These are phyloP conservation scores for Cactoblastis cactorum DNA, from an alignment of 2,888 invertebrate species.

Conservation along the genomic window DNA sequence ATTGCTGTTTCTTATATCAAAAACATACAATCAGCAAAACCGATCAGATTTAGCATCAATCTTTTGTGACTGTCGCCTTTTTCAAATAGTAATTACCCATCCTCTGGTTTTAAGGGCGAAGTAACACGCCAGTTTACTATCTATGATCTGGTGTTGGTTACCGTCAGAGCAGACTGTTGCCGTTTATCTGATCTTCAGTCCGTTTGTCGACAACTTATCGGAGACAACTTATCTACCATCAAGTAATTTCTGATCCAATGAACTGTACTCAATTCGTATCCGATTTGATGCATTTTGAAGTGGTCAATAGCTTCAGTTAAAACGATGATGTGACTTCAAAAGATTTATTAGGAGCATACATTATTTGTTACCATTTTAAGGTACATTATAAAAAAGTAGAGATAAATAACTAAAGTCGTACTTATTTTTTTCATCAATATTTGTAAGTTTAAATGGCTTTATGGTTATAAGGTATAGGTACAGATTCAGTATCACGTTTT, in stretches of 20 bases:
- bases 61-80: constrained; percentile 12
- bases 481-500: no score
- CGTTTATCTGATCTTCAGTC: constrained; percentile 48
- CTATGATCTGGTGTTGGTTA: constrained; percentile 51
- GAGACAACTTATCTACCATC: constrained; percentile 44
- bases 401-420: neutral
- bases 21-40: neutral
- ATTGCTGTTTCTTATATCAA: neutral
- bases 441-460: no score
- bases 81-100: constrained; percentile 17
- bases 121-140: constrained; percentile 35
- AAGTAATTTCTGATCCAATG: constrained; percentile 48
- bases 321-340: neutral
- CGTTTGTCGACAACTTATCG: constrained; percentile 52
- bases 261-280: constrained; percentile 36
- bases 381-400: neutral
- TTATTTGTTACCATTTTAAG: neutral
- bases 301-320: constrained; percentile 21
- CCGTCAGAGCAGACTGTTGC: constrained; percentile 30
- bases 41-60: neutral
- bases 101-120: constrained; percentile 17
- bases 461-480: no score
- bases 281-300: constrained; percentile 46
- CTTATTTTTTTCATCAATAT: no score
- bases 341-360: neutral